Conservation (phyloP, 2,888 invertebrate genomes). For the Rugalucina vietnamica region DNA sequence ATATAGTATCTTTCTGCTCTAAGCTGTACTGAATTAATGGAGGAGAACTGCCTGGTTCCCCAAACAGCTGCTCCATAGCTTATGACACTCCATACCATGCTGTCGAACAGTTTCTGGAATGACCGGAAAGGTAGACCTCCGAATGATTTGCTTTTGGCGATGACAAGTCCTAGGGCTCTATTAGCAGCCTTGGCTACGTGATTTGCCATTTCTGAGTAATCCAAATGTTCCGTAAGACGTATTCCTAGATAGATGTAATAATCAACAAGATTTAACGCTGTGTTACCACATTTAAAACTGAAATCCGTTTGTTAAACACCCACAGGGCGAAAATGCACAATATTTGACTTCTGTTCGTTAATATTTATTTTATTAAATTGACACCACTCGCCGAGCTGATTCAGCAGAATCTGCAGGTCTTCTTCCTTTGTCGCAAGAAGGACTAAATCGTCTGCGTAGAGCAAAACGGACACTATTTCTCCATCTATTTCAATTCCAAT, state of each 20-base stretch:
- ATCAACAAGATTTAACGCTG: not conserved
- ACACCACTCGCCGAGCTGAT: too few relatives aligned
- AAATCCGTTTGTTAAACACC: too few relatives aligned
- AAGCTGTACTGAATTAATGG: not conserved
- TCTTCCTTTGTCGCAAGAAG: too few relatives aligned
- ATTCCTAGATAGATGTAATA: not conserved
- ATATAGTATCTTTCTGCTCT: too few relatives aligned
- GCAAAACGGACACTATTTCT: too few relatives aligned
- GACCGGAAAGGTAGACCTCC: not conserved
- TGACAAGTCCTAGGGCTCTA: not conserved
- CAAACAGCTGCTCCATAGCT: not conserved
- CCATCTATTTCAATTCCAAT: too few relatives aligned
- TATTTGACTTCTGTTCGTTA: too few relatives aligned
- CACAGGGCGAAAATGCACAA: too few relatives aligned
- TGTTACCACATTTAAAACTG: not conserved
- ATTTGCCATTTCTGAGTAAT: not conserved
- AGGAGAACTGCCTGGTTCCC: not conserved
- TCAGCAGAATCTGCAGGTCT: too few relatives aligned
- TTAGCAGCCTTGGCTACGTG: not conserved
- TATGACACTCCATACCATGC: not conserved
- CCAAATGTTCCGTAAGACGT: not conserved
- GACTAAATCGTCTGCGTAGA: too few relatives aligned
- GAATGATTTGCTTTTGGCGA: not conserved
- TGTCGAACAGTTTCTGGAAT: not conserved
- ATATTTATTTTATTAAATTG: too few relatives aligned